phyloP scores from a whole-genome alignment of 2,113 vertebrate species.

The Anser brachyrhynchus region DNA sequence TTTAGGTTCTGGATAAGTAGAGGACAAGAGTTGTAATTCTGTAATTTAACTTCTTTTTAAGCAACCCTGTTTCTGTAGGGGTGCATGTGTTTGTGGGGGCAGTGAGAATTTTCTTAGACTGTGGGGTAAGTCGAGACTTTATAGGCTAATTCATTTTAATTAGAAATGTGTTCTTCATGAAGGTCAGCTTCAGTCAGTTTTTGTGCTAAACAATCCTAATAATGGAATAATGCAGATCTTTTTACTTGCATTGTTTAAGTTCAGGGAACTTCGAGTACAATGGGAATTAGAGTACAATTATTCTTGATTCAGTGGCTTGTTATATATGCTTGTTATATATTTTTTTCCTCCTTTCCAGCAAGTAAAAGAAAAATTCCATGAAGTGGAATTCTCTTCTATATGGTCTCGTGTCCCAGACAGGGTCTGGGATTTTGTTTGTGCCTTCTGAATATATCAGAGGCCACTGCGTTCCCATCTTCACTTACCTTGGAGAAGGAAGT shows the following conservation, averaged over 20 bases:
- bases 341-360: neutral
- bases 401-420: neutral
- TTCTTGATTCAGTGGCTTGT: neutral
- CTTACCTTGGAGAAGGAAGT: neutral
- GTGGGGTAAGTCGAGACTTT: neutral
- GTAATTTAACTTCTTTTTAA: neutral
- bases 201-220: neutral
- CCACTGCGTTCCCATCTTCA: neutral
- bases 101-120: neutral
- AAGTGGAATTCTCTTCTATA: neutral
- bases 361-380: neutral
- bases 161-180: neutral
- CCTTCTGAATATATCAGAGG: neutral
- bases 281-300: neutral
- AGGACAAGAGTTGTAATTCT: neutral
- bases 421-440: neutral
- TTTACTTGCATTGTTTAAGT: neutral
- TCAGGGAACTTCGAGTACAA: neutral
- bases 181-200: neutral
- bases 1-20: neutral
- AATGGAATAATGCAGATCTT: neutral
- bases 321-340: neutral
- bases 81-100: neutral
- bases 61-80: neutral
- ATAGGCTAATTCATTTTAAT: neutral